A percentile compares a stretch with the other conserved stretches of the same genome.
Conservation (phyloP, 2,113 vertebrate species). For the Phycodurus eques region DNA sequence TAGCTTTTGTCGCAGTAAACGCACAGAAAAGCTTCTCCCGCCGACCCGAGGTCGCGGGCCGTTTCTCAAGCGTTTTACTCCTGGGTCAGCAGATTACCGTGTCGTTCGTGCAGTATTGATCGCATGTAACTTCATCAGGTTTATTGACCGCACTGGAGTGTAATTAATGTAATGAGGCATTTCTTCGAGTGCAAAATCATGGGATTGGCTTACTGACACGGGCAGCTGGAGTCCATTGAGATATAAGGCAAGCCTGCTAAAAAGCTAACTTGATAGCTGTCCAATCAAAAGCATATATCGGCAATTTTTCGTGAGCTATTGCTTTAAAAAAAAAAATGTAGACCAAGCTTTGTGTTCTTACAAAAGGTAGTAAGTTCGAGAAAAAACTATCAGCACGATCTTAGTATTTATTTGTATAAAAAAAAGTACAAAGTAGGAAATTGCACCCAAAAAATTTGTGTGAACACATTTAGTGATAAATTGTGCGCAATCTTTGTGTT, state of each 20-base stretch:
- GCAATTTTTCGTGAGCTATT: not conserved
- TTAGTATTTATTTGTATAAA: too few species aligned
- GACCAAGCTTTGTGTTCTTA: too few species aligned
- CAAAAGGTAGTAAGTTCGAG: too few species aligned
- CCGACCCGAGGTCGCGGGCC: constrained; percentile 26
- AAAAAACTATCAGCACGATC: too few species aligned
- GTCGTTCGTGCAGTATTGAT: constrained; percentile 55
- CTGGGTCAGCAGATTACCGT: constrained; percentile 34
- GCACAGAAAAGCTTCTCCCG: not conserved
- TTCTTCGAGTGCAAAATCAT: constrained; percentile 31
- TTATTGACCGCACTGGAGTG: constrained; percentile 45
- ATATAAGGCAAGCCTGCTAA: not conserved
- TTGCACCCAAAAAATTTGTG: too few species aligned
- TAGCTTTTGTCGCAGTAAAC: constrained; percentile 6
- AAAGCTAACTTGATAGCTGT: not conserved
- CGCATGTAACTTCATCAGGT: constrained; percentile 46
- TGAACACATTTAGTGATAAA: too few species aligned
- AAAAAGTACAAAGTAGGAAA: too few species aligned
- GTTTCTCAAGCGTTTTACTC: constrained; percentile 18
- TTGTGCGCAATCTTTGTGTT: too few species aligned
- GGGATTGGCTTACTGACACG: constrained; percentile 30
- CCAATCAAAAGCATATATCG: not conserved
- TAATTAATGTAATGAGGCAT: constrained; percentile 51
- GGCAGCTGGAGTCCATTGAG: constrained; percentile 14
- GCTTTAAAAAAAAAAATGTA: too few species aligned